phyloP scores from a whole-genome alignment of 92 coral and sea anemone genomes.

The Palythoa grandis region DNA sequence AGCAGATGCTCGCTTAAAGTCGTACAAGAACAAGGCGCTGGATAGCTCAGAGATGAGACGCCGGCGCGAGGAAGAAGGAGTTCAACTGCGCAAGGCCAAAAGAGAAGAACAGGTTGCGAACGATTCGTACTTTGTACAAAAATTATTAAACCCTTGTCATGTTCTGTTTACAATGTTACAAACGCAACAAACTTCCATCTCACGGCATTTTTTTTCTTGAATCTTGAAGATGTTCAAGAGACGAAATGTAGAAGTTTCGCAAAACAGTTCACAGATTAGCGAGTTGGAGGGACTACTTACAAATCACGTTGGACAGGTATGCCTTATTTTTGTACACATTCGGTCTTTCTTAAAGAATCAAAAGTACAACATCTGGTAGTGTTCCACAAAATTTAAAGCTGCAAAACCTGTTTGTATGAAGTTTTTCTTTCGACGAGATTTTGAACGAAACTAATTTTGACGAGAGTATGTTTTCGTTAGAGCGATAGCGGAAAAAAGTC shows the following conservation, averaged over 20 bases:
- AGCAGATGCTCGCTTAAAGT: conserved; percentile 87
- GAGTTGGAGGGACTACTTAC: conserved; percentile 88
- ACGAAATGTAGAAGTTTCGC: conserved; percentile 83
- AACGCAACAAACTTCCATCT: neutral
- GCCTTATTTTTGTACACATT: conserved; percentile 27
- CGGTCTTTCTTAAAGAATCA: neutral
- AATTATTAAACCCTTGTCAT: conserved; percentile 3
- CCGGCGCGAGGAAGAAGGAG: conserved; percentile 99
- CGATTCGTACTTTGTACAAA: conserved; percentile 10
- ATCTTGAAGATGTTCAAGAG: conserved; percentile 90
- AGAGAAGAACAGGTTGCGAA: conserved; percentile 95
- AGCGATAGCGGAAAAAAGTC: neutral
- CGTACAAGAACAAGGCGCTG: conserved; percentile 97
- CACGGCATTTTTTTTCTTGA: conserved; percentile 8
- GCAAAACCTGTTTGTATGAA: neutral
- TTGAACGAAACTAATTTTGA: neutral
- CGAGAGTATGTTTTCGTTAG: neutral
- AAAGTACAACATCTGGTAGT: neutral
- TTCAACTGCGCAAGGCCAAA: conserved; percentile 94
- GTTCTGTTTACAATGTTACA: neutral
- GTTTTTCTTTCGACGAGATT: neutral
- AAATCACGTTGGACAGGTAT: conserved; percentile 75
- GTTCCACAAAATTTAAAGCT: neutral
- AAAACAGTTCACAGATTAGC: conserved; percentile 56
- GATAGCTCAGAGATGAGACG: conserved; percentile 94